phyloP scores from a whole-genome alignment of 2,888 invertebrate species.

The Dermolepida albohirtum region DNA sequence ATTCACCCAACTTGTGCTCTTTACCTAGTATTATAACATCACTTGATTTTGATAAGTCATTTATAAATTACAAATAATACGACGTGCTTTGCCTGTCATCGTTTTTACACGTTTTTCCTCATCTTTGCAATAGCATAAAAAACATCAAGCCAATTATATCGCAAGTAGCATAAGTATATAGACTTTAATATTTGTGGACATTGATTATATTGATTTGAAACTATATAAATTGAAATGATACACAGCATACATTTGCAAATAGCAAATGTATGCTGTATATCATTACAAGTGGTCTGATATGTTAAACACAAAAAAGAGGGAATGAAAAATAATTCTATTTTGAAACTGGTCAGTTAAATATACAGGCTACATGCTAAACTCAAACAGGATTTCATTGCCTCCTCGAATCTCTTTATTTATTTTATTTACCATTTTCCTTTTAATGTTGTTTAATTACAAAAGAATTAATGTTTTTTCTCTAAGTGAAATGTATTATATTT shows the following conservation, averaged over 20 bases:
- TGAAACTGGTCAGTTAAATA: conserved; percentile 48
- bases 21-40: conserved; percentile 21
- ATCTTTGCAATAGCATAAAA: too few relatives aligned
- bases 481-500: too few relatives aligned
- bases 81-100: too few relatives aligned
- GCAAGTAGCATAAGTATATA: too few relatives aligned
- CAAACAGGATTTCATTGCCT: conserved; percentile 43
- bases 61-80: conserved; percentile 1
- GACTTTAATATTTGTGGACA: neutral
- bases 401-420: too few relatives aligned
- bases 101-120: too few relatives aligned
- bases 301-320: conserved; percentile 43
- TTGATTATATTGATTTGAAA: conserved; percentile 7
- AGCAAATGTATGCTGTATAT: conserved; percentile 38
- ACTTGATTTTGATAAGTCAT: conserved; percentile 24
- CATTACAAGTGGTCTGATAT: conserved; percentile 42
- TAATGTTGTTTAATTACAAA: neutral
- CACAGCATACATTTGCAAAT: conserved; percentile 40
- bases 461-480: too few relatives aligned
- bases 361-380: conserved; percentile 46
- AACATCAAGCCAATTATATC: too few relatives aligned
- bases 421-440: neutral
- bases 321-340: conserved; percentile 49
- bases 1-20: conserved; percentile 45
- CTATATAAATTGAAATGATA: conserved; percentile 42